Evolutionary conservation across 2,113 vertebrate species (phyloP).

Genomic region (Nettapus auritus): DNA sequence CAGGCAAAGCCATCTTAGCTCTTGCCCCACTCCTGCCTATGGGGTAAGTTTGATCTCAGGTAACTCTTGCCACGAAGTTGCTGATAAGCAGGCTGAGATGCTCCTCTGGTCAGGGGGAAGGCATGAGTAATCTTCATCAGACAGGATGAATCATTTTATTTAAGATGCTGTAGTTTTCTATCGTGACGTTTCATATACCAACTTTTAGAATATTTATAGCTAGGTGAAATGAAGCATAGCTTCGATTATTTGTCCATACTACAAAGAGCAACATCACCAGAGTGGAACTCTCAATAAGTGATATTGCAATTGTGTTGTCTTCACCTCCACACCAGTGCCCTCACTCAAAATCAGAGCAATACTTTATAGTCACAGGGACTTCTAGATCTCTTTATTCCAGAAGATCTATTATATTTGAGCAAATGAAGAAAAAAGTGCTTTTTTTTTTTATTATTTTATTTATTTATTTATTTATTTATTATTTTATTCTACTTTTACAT

Average conservation of each 20-base stretch:
- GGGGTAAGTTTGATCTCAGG: neutral
- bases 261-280: neutral
- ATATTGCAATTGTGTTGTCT: neutral
- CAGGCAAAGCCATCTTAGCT: neutral
- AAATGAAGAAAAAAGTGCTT: neutral
- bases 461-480: neutral
- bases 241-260: neutral
- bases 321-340: neutral
- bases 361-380: neutral
- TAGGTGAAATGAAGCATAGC: neutral
- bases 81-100: neutral
- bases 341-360: neutral
- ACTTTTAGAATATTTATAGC: neutral
- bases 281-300: neutral
- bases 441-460: neutral
- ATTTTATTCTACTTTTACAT: too few species aligned
- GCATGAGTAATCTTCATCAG: fast-evolving
- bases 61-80: neutral
- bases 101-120: neutral
- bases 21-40: neutral
- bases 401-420: neutral
- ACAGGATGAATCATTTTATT: neutral
- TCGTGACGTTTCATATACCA: neutral
- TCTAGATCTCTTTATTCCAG: neutral
- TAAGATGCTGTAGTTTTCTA: neutral